Base-by-base conservation (phyloP, 2,113 vertebrate species). In the Chlorocebus sabaeus region DNA sequence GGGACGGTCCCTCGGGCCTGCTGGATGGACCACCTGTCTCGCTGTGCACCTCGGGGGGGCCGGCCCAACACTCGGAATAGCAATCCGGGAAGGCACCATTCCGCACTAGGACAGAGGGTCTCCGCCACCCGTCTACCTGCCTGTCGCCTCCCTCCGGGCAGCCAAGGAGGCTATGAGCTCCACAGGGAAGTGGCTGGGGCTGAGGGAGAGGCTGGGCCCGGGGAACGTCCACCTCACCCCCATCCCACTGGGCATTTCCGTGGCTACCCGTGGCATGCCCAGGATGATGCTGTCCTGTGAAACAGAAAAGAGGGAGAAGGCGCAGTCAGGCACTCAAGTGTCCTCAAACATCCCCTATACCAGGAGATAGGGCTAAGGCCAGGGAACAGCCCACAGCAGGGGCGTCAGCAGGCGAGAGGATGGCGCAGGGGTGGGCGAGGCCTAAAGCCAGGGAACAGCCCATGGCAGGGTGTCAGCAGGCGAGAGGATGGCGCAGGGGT, bases 31-130 rank as follows among this genome's bases (percentile, higher is more conserved):
- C 23, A 13, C 25, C 13, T 2, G 2, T 2, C 59, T 13, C 6
- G 10, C 38, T 14, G 40, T 35, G n/a, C 13, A 0, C 23, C 1
- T 1, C 2, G 1, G 23, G 40, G 61, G 22, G 8, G 23, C 76
- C 8, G 1, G 10, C 6, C 32, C 1, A 0, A 4, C n/a, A 12
- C 4, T 7, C 50, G 12, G 64, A 22, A n/a, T 23, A 14, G 52
- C 8, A 2, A 35, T 55, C 32, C 30, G 20, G 16, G 23, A 48
- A n/a, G 20, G 59, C 38, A 30, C 6, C 6, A 3, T 11, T 11
- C 73, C 2, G 5, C 20, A 16, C 67, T 8, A 6, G 85, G 45
- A 70, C 35, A 17, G 18, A 52, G 16, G 27, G 45, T 30, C 45
- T 17, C 27, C 1, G 6, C 76, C 45, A 32, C 30, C 30, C 25